A percentile compares a stretch with the other conserved stretches of the same genome.
Conservation (phyloP, 2,888 invertebrate species). For the Latheticus oryzae region DNA sequence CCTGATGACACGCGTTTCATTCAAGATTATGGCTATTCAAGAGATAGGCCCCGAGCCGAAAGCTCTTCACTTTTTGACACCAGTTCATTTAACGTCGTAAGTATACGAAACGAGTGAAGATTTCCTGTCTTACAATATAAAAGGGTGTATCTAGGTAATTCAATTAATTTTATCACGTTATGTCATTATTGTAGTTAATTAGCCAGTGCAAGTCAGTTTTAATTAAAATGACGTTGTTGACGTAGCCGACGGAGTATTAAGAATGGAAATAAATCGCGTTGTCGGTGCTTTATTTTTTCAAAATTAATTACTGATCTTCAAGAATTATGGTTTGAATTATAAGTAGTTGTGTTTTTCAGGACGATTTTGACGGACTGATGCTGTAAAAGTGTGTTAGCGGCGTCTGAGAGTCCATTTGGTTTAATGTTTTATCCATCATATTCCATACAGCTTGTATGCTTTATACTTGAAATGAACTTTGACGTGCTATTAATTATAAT, state of each 20-base stretch:
- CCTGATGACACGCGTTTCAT: conserved; percentile 56
- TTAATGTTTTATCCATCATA: conserved; percentile 50
- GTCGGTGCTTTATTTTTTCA: conserved; percentile 23
- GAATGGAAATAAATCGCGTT: conserved; percentile 19
- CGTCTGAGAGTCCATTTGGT: conserved; percentile 27
- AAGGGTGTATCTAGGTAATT: conserved; percentile 32
- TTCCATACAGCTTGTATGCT: conserved; percentile 48
- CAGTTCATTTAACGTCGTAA: conserved; percentile 58
- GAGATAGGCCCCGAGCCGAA: conserved; percentile 56
- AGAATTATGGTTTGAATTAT: conserved; percentile 21
- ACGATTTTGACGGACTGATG: conserved; percentile 52
- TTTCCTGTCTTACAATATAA: conserved; percentile 21
- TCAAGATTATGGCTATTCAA: conserved; percentile 58
- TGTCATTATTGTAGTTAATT: conserved; percentile 37
- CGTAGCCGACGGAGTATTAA: conserved; percentile 19
- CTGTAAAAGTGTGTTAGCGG: conserved; percentile 43
- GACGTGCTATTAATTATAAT: conserved; percentile 42
- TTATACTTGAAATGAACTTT: conserved; percentile 42
- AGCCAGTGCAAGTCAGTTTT: conserved; percentile 33
- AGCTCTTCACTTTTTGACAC: conserved; percentile 57
- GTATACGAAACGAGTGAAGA: conserved; percentile 42
- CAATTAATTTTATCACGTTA: conserved; percentile 38
- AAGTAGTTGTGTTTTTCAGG: conserved; percentile 47
- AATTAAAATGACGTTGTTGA: conserved; percentile 34
- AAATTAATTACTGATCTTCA: conserved; percentile 26